Conservation (phyloP, 2,113 vertebrate genomes). For the Oryzias curvinotus region DNA sequence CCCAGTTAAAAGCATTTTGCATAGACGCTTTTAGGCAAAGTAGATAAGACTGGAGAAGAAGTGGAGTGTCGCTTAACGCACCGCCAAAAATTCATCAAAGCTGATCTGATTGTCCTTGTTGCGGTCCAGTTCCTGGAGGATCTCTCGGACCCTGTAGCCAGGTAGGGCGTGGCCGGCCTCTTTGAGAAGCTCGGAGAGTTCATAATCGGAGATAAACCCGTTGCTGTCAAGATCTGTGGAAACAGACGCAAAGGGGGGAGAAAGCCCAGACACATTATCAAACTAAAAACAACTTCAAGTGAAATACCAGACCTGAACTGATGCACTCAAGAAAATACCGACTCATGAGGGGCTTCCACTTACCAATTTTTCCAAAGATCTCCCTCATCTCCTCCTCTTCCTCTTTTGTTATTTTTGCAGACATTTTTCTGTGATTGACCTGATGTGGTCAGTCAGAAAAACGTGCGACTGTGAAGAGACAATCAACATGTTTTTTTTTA, state of each 20-base stretch:
- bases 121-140: slow-evolving; percentile 92
- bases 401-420: slow-evolving; percentile 91
- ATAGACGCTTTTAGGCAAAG: slow-evolving; percentile 15
- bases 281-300: not conserved
- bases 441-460: slow-evolving; percentile 60
- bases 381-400: slow-evolving; percentile 92
- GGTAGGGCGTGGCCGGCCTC: slow-evolving; percentile 87
- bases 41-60: slow-evolving; percentile 8
- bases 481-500: slow-evolving; percentile 16
- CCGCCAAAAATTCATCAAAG: slow-evolving; percentile 91
- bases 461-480: slow-evolving; percentile 43
- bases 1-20: slow-evolving; percentile 19
- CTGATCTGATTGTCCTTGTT: slow-evolving; percentile 91
- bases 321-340: too few relatives aligned
- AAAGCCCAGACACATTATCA: not conserved
- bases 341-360: slow-evolving; percentile 61
- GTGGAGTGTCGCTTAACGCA: slow-evolving; percentile 66
- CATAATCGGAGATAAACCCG: slow-evolving; percentile 86
- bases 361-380: slow-evolving; percentile 90
- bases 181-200: slow-evolving; percentile 90
- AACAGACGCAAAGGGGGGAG: not conserved
- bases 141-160: slow-evolving; percentile 92
- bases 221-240: slow-evolving; percentile 86
- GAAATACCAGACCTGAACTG: too few relatives aligned
- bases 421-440: slow-evolving; percentile 83